Base-by-base conservation (phyloP, 1,140 invertebrate species). In the Acromyrmex charruanus region DNA sequence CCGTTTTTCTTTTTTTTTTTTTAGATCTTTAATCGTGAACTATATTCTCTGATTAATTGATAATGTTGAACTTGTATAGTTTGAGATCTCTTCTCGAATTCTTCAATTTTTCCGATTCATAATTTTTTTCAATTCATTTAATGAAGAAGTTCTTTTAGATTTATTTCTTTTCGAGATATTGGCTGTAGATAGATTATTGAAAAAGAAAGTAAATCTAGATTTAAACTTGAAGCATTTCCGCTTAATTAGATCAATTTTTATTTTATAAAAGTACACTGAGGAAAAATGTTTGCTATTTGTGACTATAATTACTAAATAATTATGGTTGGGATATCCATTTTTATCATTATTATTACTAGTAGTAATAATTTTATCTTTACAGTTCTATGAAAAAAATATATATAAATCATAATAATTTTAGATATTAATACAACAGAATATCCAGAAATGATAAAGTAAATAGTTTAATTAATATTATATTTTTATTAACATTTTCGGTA, bases 101-200 rank as follows among this genome's bases (percentile, higher is more conserved):
- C 44, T 66, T 0, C 12, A 9, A 6, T 65, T n/a, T 63, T 51
- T 5, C 4, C 16, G 5, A 35, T 65, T 63, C 28, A 49, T 69
- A 25, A 25, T 39, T 72, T 55, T 18, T 58, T 75, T 53, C 71
- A 55, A 35, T 75, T 21, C 16, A 39, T 59, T 10, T 21, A 75
- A 65, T 2, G 28, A 39, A 75, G 6, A 39, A 35, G 18, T 55
- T 39, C n/a, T 55, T n/a, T 35, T 21, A 35, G 4, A 31, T 55
- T n/a, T 74, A 5, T 55, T 18, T 31, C 0, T 49, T 49, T 53
- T 0, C 18, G 14, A 74, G 16, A 44, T 44, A 18, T 25, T 18
- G 25, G 18, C 35, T 1, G 31, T 31, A 31, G 3, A 49, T 61
- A 28, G 25, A 28, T 63, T 28, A 44, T 28, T 21, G 7, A 6